A percentile compares a stretch with the other conserved stretches of the same genome.
Evolutionary conservation across 2,113 vertebrate genomes (phyloP).

Genomic region (Jacana jacana): DNA sequence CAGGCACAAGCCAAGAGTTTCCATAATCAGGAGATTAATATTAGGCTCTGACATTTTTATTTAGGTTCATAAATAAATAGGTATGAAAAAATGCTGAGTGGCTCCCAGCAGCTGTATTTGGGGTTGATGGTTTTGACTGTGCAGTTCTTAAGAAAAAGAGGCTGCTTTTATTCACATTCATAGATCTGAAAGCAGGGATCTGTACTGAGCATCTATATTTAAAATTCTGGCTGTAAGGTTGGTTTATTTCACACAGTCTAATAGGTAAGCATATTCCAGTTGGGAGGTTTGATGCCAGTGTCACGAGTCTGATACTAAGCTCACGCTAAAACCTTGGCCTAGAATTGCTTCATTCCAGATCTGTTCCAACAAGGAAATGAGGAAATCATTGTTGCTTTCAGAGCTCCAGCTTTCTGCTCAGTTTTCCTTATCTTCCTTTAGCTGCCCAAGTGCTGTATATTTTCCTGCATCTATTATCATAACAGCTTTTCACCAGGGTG

Average conservation of each 20-base stretch:
- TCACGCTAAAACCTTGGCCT: not conserved
- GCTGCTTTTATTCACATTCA: not conserved
- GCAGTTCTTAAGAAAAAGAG: not conserved
- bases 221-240: not conserved
- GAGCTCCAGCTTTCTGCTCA: not conserved
- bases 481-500: not conserved
- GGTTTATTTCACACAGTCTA: not conserved
- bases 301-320: not conserved
- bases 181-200: not conserved
- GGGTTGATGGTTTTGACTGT: not conserved
- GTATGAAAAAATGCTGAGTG: not conserved
- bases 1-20: not conserved
- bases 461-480: not conserved
- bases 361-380: not conserved
- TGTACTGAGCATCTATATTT: not conserved
- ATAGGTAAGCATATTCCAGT: not conserved
- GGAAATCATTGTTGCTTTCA: not conserved
- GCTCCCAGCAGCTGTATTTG: not conserved
- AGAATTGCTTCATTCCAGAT: not conserved
- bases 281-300: not conserved
- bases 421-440: not conserved
- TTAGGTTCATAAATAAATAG: slow-evolving; percentile 15
- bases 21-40: not conserved
- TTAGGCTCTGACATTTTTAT: slow-evolving; percentile 26
- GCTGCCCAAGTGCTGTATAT: not conserved